A percentile compares a stretch with the other conserved stretches of the same genome.
Evolutionary conservation across 2,888 invertebrate genomes (phyloP).

Genomic region (Tetropium fuscum): DNA sequence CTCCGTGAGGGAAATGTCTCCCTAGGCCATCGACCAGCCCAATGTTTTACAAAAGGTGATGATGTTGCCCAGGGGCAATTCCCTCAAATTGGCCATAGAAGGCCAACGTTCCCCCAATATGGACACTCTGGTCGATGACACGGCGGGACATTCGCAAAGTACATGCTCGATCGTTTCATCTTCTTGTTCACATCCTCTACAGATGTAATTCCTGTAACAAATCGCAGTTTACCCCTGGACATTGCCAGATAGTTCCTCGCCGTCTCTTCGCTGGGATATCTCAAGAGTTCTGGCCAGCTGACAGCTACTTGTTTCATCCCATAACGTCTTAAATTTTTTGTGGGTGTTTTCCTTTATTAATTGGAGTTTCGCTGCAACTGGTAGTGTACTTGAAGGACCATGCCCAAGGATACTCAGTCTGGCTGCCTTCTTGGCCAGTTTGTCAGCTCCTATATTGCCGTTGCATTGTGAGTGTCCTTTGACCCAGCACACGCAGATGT

Average conservation of each 20-base stretch:
- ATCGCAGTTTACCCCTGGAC: background rate
- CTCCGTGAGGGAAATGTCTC: background rate
- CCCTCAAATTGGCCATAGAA: background rate
- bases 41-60: background rate
- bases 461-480: background rate
- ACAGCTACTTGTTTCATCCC: background rate
- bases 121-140: background rate
- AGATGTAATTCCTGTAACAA: background rate
- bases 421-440: background rate
- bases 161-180: background rate
- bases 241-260: background rate
- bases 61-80: background rate
- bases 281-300: background rate
- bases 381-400: background rate
- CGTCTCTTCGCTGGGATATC: background rate
- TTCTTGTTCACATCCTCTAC: background rate
- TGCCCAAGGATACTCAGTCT: background rate
- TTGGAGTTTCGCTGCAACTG: background rate
- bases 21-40: background rate
- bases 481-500: background rate
- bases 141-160: background rate
- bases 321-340: background rate
- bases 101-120: background rate
- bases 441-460: background rate
- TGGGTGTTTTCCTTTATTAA: background rate